Percentiles rank a stretch among this genome's conserved stretches.
These are phyloP conservation scores for Triplophysa dalaica DNA, from an alignment of 2,113 vertebrate species.

Conservation along the genomic window DNA sequence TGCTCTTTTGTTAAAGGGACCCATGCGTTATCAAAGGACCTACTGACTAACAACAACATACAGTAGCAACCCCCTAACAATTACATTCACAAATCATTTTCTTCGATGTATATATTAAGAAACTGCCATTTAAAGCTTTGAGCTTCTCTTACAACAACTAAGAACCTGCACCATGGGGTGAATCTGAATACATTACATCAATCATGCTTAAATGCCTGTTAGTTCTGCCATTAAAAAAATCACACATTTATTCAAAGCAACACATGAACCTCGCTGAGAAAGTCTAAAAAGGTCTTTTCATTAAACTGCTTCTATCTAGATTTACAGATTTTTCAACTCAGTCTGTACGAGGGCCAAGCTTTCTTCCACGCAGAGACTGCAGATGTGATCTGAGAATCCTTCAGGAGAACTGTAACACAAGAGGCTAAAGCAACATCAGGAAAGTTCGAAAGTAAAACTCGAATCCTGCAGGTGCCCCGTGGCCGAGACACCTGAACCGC, in stretches of 20 bases:
- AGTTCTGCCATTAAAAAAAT: neutral
- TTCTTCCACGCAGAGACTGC: neutral
- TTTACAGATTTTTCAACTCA: neutral
- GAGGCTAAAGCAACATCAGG: conserved; percentile 26
- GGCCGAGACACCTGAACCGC: conserved; percentile 18
- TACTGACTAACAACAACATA: neutral
- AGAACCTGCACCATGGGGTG: neutral
- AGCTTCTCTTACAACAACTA: neutral
- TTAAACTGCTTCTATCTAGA: too few relatives aligned
- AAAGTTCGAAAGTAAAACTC: neutral
- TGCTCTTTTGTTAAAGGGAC: too few relatives aligned
- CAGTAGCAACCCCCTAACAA: neutral
- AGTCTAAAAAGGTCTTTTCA: neutral
- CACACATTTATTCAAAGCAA: neutral
- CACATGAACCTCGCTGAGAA: neutral
- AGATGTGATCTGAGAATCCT: neutral
- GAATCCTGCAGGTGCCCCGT: conserved; percentile 17
- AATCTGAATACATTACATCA: conserved; percentile 3
- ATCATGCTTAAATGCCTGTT: neutral
- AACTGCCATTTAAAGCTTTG: neutral
- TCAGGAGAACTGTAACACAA: conserved; percentile 33
- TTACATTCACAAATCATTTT: neutral
- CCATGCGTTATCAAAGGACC: neutral
- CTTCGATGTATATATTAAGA: neutral
- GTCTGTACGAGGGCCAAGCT: neutral